These are phyloP conservation scores for Catostylus mosaicus DNA, from an alignment of 30 jellyfish, hydroid and myxozoan genomes.

Conservation along the genomic window DNA sequence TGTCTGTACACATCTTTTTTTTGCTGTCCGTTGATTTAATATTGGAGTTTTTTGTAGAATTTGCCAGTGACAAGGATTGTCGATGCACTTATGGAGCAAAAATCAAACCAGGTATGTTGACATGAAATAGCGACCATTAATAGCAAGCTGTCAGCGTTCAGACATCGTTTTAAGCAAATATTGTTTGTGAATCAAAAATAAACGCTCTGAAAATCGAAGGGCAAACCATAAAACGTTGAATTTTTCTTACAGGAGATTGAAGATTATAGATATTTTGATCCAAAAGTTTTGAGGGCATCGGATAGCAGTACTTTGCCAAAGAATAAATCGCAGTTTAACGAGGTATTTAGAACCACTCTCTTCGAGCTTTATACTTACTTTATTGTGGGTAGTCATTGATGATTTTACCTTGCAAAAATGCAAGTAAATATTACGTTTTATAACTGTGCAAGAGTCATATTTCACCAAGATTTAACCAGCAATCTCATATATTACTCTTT, in stretches of 20 bases:
- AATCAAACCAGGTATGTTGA: slow-evolving; percentile 63
- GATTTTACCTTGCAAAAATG: too few species aligned
- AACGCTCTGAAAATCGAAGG: not conserved
- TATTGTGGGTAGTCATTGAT: too few species aligned
- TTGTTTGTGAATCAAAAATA: too few species aligned
- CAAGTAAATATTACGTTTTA: too few species aligned
- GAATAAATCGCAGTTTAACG: slow-evolving; percentile 76
- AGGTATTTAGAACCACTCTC: slow-evolving; percentile 31
- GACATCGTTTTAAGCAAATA: not conserved
- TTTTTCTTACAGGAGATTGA: slow-evolving; percentile 70
- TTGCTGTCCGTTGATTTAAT: not conserved
- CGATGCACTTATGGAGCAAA: slow-evolving; percentile 91
- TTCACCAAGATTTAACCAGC: too few species aligned
- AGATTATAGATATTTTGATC: slow-evolving; percentile 90
- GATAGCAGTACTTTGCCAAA: slow-evolving; percentile 61
- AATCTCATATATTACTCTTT: too few species aligned
- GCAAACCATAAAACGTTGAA: too few species aligned
- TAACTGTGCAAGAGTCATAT: too few species aligned
- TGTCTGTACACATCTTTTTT: not conserved
- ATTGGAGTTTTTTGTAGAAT: slow-evolving; percentile 22
- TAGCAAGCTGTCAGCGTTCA: not conserved
- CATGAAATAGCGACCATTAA: not conserved
- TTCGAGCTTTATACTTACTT: too few species aligned
- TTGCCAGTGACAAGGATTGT: slow-evolving; percentile 93
- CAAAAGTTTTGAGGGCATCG: slow-evolving; percentile 74